Base-by-base conservation (phyloP, 2,888 invertebrate genomes). In the Zygogramma bicolorata region DNA sequence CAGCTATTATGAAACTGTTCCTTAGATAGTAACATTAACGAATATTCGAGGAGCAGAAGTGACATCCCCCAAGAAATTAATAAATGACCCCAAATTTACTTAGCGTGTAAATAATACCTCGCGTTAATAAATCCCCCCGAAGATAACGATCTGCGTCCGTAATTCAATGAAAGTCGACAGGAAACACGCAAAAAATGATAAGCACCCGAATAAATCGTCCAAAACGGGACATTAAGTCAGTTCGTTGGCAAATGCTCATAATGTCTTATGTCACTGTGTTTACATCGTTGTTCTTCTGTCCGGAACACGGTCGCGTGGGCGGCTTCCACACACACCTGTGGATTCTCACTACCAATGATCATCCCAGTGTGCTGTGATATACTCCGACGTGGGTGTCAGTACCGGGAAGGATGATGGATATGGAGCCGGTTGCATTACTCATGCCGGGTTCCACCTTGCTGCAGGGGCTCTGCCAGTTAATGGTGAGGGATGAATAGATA, bases 221-320 rank as follows among this genome's bases (percentile, higher is more conserved):
- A 77, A 80, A 77, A 79, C 76, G 71, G 73, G 75, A 77, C 81
- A 81, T 82, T 80, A 81, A 81, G 81, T 81, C 81, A 77, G 68
- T 72, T 70, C 67, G 75, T 68, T 78, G 77, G 80, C 79, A 81
- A 82, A 80, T 76, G 78, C 76, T 78, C 81, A 81, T 82, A 82
- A 81, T 80, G 79, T 78, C 76, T 76, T 66, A 72, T 81, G 81
- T 81, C 81, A 80, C 76, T 79, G 78, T 82, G 82, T 82, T 82
- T 81, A 82, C 82, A 82, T 81, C 79, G 80, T 76, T 81, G 81
- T 81, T 81, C 78, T 78, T 80, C 74, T 77, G 80, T 77, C 78
- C 75, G 75, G 77, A 77, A 81, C 81, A 81, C 65, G 78, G 38
- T 63, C 66, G 77, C 76, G 81, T 81, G 75, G 82, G 81, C 63